Conservation (phyloP, 2,113 vertebrate genomes). For the Promerops cafer region DNA sequence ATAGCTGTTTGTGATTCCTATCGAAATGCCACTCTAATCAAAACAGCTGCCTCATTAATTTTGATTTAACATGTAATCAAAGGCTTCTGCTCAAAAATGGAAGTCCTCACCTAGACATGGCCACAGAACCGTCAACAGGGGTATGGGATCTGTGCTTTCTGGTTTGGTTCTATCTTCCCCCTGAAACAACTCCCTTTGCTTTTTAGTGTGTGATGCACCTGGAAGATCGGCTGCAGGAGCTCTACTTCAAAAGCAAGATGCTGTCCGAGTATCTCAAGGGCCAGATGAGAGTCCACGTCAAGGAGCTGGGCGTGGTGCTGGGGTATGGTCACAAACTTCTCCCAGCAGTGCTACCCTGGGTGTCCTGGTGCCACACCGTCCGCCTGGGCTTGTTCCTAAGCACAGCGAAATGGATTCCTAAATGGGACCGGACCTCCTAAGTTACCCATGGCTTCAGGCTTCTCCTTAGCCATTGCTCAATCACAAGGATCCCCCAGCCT, state of each 20-base stretch:
- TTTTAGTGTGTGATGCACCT: constrained; percentile 96
- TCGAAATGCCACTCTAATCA: neutral
- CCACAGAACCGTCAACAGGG: neutral
- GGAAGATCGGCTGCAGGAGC: constrained; percentile 94
- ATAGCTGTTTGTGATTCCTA: neutral
- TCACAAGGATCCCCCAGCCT: neutral
- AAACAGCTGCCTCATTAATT: neutral
- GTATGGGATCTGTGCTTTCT: neutral
- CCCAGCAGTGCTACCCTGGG: neutral
- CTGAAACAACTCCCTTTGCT: neutral
- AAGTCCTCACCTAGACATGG: neutral
- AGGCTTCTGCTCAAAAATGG: neutral
- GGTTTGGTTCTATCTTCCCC: neutral
- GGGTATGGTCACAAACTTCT: constrained; percentile 76
- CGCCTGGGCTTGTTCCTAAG: neutral
- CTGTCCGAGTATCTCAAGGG: constrained; percentile 96
- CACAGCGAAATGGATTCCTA: neutral
- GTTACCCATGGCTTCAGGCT: neutral
- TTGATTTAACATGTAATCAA: neutral
- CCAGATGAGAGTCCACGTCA: constrained; percentile 96
- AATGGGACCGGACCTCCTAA: neutral
- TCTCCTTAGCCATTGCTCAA: neutral
- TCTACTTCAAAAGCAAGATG: constrained; percentile 98
- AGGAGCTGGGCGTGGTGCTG: constrained; percentile 91
- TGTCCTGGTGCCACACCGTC: neutral